Conservation (phyloP, 1,140 invertebrate genomes). For the Dysdera silvatica region DNA sequence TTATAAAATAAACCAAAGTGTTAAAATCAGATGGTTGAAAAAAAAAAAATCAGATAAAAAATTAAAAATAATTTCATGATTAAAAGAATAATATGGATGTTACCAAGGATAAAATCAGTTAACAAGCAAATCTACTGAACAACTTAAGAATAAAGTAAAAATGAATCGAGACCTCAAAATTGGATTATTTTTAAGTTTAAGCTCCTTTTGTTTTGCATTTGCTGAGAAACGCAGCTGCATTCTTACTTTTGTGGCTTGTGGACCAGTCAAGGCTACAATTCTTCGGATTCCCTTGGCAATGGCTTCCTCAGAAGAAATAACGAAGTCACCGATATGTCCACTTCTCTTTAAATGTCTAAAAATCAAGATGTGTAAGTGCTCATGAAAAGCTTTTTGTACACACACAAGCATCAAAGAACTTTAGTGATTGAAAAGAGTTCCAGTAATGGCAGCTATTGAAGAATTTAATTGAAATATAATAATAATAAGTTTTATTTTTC, state of each 20-base stretch:
- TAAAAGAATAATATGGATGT: not conserved
- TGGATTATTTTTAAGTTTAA: no score
- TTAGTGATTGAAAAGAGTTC: not conserved
- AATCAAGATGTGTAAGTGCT: not conserved
- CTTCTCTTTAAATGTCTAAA: conserved; percentile 32
- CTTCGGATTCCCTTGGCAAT: conserved; percentile 97
- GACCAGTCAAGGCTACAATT: conserved; percentile 93
- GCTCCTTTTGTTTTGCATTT: no score
- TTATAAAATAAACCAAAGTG: not conserved
- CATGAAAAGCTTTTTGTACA: no score
- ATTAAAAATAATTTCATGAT: not conserved
- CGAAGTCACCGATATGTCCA: conserved; percentile 60
- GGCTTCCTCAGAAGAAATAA: conserved; percentile 95
- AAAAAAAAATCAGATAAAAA: not conserved
- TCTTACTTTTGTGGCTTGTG: conserved; percentile 70
- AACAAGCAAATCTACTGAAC: no score
- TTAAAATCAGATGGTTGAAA: not conserved
- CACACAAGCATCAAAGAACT: not conserved
- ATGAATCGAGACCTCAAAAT: no score
- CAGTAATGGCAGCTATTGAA: not conserved
- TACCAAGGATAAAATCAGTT: no score
- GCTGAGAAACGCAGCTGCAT: no score
- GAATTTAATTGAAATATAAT: conserved; percentile 7
- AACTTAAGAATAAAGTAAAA: no score
- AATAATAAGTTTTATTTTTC: no score